Evolutionary conservation across 2,113 vertebrate species (phyloP).

Genomic region (Cariama cristata): DNA sequence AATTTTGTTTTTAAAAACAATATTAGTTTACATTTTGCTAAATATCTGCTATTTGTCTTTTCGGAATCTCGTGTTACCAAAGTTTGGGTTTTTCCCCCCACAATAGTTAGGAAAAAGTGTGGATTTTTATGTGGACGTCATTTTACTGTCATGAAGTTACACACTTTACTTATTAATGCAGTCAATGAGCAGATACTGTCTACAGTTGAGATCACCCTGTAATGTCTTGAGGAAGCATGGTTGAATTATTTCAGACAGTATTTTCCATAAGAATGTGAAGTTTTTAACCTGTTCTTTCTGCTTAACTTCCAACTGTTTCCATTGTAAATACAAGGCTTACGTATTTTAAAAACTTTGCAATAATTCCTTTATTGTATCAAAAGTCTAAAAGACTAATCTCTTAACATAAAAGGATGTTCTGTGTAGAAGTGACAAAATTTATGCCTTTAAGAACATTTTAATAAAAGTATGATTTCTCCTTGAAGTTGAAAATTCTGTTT

Average conservation of each 20-base stretch:
- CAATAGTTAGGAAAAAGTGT: not conserved
- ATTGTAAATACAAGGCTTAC: rapidly evolving
- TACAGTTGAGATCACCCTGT: not conserved
- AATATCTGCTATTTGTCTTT: not conserved
- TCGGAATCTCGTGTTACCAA: not conserved
- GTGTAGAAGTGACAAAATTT: no score
- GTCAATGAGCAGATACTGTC: not conserved
- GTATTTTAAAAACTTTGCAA: not conserved
- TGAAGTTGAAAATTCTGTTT: not conserved
- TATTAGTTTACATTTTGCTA: not conserved
- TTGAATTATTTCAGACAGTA: not conserved
- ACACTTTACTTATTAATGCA: not conserved
- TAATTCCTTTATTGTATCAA: not conserved
- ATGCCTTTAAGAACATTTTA: not conserved
- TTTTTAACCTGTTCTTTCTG: not conserved
- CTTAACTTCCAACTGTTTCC: not conserved
- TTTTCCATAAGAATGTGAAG: not conserved
- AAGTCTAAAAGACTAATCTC: not conserved
- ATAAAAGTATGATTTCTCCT: not conserved
- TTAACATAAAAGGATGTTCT: not conserved
- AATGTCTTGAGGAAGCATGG: not conserved
- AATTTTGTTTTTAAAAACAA: not conserved
- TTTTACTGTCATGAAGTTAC: not conserved
- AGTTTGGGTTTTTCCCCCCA: not conserved
- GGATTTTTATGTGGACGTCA: not conserved